A percentile compares a stretch with the other conserved stretches of the same genome.
phyloP scores from a whole-genome alignment of 2,113 vertebrate species.

The Gopherus evgoodei region DNA sequence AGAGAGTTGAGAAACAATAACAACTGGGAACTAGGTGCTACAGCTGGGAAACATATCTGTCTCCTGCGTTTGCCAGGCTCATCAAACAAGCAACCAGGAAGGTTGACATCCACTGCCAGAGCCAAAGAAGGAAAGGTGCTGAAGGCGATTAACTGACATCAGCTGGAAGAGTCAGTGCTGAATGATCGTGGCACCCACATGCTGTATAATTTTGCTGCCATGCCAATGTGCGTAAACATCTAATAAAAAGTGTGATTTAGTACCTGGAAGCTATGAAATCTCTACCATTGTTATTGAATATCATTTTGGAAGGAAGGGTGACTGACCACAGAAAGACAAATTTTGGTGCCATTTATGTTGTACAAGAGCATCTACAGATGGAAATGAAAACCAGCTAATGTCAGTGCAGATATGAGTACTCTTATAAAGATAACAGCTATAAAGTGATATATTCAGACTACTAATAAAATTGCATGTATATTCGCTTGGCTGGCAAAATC shows the following conservation, averaged over 20 bases:
- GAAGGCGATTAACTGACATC: not conserved
- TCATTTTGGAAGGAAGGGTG: not conserved
- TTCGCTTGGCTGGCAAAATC: not conserved
- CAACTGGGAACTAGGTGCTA: not conserved
- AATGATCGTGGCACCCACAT: not conserved
- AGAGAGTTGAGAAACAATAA: not conserved
- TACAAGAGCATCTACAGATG: not conserved
- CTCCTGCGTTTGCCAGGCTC: not conserved
- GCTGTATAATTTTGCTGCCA: not conserved
- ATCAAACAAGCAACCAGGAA: not conserved
- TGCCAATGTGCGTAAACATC: not conserved
- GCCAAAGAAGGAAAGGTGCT: not conserved
- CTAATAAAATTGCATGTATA: not conserved
- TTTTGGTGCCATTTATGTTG: not conserved
- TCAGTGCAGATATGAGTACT: not conserved
- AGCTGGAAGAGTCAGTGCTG: not conserved
- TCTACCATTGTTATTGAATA: not conserved
- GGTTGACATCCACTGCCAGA: not conserved
- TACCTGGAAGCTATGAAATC: not conserved
- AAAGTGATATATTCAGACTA: not conserved
- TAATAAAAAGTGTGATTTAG: not conserved
- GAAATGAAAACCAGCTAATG: not conserved
- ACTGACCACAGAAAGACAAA: not conserved
- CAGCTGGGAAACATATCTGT: slow-evolving; percentile 2
- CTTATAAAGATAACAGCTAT: not conserved